phyloP scores from a whole-genome alignment of 2,888 invertebrate species.

The Hesperia comma region DNA sequence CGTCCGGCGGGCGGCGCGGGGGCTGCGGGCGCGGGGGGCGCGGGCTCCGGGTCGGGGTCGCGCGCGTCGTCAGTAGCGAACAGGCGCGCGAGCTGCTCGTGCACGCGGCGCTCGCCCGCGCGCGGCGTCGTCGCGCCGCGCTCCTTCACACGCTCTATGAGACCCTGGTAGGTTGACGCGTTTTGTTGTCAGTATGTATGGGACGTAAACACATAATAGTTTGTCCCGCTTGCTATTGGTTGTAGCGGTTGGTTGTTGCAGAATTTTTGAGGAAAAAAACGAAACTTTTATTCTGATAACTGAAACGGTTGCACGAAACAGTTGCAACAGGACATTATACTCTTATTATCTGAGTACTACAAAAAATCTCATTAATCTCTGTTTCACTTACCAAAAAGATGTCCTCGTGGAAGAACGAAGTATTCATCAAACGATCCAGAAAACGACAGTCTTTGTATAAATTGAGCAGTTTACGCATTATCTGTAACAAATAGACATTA shows the following conservation, averaged over 20 bases:
- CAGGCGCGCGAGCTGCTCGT: constrained; percentile 86
- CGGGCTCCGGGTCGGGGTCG: constrained; percentile 41
- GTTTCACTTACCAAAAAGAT: constrained; percentile 90
- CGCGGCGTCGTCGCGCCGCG: constrained; percentile 85
- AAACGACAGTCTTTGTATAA: constrained; percentile 94
- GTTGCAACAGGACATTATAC: no score
- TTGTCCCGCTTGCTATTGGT: no score
- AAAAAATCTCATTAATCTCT: no score
- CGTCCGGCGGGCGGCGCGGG: constrained; percentile 36
- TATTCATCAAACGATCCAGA: constrained; percentile 93
- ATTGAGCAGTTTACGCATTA: constrained; percentile 90
- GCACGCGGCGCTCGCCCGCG: constrained; percentile 87
- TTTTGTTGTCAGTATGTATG: no score
- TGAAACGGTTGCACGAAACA: no score
- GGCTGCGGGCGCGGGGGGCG: constrained; percentile 37
- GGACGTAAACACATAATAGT: no score
- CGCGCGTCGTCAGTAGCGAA: constrained; percentile 55
- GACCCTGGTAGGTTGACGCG: constrained; percentile 72
- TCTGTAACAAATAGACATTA: constrained; percentile 63
- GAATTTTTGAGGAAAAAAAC: no score
- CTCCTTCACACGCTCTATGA: constrained; percentile 90
- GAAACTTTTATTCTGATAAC: no score
- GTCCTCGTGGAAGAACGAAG: constrained; percentile 92
- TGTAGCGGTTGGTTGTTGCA: no score
- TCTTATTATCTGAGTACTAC: no score